Base-by-base conservation (phyloP, 1,140 invertebrate species). In the Ectropis grisescens region DNA sequence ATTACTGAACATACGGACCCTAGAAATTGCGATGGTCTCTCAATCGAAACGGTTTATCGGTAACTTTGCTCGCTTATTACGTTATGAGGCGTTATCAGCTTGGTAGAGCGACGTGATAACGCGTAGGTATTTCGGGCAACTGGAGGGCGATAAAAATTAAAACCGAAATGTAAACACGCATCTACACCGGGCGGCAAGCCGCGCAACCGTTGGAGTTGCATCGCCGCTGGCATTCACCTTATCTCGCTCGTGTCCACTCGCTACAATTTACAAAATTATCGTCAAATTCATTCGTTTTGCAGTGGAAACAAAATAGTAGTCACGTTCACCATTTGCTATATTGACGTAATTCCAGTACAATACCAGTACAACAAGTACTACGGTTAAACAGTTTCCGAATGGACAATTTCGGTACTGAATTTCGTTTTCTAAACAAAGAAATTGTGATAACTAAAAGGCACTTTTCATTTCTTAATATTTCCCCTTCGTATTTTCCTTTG, bases 401-500 rank as follows among this genome's bases (percentile, higher is more conserved):
- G n/a, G n/a, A n/a, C n/a, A n/a, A n/a, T n/a, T n/a, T n/a, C n/a
- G n/a, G n/a, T n/a, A n/a, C n/a, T n/a, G n/a, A n/a, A n/a, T n/a
- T n/a, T 47, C 33, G 39, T 42, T 47, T 31, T 24, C 33, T 43
- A 43, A 44, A 54, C 34, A 54, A 59, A 46, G 42, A 45, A 54
- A 54, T 53, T 51, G 41, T 45, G 41, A 52, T 58, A 58, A 65
- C 56, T 62, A 59, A 65, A 66, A 59, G 54, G 52, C 37, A 49
- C 47, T 46, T 58, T 48, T 51, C 50, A 48, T 59, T 57, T 58
- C 59, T 65, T 65, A 65, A 65, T 66, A 62, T 65, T 68, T 65
- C 49, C 47, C 48, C 41, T 37, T 56, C 54, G 50, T 57, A 59
- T 71, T 72, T 79, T 70, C 50, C 62, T 74, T 74, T 70, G 65